Percentiles rank a stretch among this genome's conserved stretches.
Conservation (phyloP, 2,888 invertebrate species). For the Drosophila kambysellisi region DNA sequence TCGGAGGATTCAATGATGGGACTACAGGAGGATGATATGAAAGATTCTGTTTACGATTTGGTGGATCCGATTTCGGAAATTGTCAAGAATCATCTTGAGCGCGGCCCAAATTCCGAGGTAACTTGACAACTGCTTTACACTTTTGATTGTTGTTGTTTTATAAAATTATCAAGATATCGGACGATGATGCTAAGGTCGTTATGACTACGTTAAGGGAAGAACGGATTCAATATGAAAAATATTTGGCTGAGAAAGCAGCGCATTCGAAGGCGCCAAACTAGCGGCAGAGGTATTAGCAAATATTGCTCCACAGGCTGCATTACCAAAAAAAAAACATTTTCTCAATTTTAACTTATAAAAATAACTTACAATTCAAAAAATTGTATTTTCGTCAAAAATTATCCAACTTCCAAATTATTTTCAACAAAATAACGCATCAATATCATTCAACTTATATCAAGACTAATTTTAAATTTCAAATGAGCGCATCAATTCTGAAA, state of each 20-base stretch:
- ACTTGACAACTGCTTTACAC: background rate
- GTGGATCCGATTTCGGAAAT: background rate
- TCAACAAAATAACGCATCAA: background rate
- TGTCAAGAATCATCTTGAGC: background rate
- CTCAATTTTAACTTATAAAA: no score
- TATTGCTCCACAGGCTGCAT: background rate
- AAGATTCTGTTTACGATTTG: background rate
- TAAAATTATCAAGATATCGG: background rate
- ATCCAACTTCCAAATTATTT: no score
- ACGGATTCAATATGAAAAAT: background rate
- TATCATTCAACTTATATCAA: background rate
- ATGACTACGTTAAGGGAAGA: background rate
- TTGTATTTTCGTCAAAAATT: no score
- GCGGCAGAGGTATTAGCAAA: background rate
- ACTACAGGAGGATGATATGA: background rate
- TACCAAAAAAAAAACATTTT: no score
- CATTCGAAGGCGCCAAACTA: background rate
- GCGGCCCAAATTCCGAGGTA: background rate
- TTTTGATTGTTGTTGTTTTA: background rate
- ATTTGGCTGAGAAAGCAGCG: background rate
- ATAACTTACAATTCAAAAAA: no score
- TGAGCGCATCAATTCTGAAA: conserved; percentile 22
- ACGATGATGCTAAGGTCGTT: background rate
- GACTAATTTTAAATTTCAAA: background rate
- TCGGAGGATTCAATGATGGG: background rate